These are phyloP conservation scores for Heliocidaris erythrogramma DNA, from an alignment of 35 echinoderm and acorn worm species.

Conservation along the genomic window DNA sequence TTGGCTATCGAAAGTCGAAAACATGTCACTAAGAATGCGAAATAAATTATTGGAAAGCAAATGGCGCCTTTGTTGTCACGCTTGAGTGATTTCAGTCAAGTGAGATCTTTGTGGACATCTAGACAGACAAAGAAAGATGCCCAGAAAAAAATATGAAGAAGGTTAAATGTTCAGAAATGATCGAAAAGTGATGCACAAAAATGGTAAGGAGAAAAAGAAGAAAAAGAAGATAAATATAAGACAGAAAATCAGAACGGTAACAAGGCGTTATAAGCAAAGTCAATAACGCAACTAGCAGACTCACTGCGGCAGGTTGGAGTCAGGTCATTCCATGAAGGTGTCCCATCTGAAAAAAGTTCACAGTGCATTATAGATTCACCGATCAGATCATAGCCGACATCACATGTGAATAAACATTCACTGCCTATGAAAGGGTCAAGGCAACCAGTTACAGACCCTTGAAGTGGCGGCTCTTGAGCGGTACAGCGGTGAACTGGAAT, in stretches of 20 bases:
- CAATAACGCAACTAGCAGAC: not conserved
- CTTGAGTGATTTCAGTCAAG: no score
- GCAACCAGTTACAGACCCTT: constrained; percentile 45
- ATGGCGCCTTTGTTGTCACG: no score
- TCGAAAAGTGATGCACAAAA: not conserved
- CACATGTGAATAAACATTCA: constrained; percentile 54
- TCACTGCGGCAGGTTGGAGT: not conserved
- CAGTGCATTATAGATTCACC: constrained; percentile 12
- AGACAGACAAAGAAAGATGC: no score
- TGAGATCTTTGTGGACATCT: no score
- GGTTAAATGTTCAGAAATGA: not conserved
- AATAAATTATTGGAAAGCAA: no score
- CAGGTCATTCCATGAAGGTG: not conserved
- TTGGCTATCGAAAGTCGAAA: no score
- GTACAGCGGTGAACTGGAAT: constrained; percentile 48
- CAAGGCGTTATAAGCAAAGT: no score
- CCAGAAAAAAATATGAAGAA: no score
- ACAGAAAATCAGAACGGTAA: no score
- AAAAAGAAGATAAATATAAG: no score
- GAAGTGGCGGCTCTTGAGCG: constrained; percentile 15
- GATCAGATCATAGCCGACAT: constrained; percentile 47
- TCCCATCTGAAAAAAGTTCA: not conserved
- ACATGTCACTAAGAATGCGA: no score
- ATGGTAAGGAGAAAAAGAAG: no score
- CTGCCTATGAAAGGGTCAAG: constrained; percentile 44